Percentiles rank a stretch among this genome's conserved stretches.
phyloP scores from a whole-genome alignment of 2,797 vertebrate species.

The Luscinia megarhynchos region DNA sequence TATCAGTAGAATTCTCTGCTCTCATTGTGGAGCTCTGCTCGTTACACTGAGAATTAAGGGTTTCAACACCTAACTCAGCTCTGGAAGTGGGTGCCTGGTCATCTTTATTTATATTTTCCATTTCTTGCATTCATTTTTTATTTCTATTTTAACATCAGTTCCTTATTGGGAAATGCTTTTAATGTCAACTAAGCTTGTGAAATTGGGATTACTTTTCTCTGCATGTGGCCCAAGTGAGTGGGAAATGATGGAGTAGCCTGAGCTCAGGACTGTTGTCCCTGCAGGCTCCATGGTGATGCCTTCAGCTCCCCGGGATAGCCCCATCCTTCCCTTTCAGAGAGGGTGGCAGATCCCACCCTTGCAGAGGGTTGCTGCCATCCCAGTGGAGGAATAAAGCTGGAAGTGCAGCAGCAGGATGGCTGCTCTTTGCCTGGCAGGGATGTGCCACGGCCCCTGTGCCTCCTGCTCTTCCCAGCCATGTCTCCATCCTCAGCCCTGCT shows the following conservation, averaged over 20 bases:
- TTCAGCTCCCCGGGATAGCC: background rate
- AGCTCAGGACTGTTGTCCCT: background rate
- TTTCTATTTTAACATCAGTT: slow-evolving; percentile 40
- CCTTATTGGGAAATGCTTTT: background rate
- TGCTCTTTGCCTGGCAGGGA: background rate
- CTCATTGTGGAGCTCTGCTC: background rate
- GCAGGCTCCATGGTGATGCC: background rate
- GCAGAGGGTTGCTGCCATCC: background rate
- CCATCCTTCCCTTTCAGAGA: background rate
- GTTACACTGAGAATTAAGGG: background rate
- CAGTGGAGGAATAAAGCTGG: background rate
- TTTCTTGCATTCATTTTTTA: slow-evolving; percentile 65
- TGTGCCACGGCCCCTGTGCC: background rate
- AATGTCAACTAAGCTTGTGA: background rate
- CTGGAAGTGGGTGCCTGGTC: slow-evolving; percentile 6
- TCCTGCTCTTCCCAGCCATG: background rate
- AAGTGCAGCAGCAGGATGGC: background rate
- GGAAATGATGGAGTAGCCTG: background rate
- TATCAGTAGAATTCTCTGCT: background rate
- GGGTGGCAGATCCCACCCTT: background rate
- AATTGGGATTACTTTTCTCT: background rate
- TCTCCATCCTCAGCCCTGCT: slow-evolving; percentile 3
- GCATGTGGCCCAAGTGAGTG: background rate
- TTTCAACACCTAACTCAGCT: slow-evolving; percentile 10
- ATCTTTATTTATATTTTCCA: slow-evolving; percentile 67